Evolutionary conservation across 2,113 vertebrate species (phyloP).

Genomic region (Albula goreensis): DNA sequence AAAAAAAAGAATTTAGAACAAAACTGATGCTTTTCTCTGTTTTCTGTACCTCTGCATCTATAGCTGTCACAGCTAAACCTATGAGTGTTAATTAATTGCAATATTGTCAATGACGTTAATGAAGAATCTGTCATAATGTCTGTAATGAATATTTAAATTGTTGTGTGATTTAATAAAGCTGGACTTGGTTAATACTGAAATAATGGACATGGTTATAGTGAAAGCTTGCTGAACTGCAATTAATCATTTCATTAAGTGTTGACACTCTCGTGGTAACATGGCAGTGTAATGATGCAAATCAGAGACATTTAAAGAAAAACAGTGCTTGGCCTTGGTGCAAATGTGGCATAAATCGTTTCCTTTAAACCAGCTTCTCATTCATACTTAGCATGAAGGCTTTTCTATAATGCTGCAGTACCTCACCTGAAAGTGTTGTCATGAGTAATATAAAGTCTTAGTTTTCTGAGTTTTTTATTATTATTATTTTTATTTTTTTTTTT

Average conservation of each 20-base stretch:
- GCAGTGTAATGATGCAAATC: background rate
- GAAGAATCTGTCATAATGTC: background rate
- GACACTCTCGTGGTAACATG: background rate
- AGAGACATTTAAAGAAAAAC: background rate
- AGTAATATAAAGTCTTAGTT: constrained; percentile 15
- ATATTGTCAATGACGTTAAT: background rate
- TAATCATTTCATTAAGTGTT: constrained; percentile 7
- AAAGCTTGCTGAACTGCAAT: background rate
- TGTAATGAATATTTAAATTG: background rate
- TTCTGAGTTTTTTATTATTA: constrained; percentile 3
- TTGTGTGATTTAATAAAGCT: background rate
- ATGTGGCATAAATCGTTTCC: background rate
- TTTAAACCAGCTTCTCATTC: background rate
- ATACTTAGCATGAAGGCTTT: background rate
- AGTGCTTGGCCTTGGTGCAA: background rate
- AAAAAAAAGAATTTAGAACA: background rate
- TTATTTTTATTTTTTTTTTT: background rate
- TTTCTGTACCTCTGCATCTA: background rate
- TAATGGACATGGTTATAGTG: background rate
- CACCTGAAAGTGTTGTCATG: constrained; percentile 15
- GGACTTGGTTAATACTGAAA: background rate
- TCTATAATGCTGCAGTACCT: background rate
- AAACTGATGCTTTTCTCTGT: background rate
- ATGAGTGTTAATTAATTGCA: background rate
- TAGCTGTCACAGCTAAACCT: background rate